Evolutionary conservation across 2,797 vertebrate species (phyloP).

Genomic region (Karalla daura): DNA sequence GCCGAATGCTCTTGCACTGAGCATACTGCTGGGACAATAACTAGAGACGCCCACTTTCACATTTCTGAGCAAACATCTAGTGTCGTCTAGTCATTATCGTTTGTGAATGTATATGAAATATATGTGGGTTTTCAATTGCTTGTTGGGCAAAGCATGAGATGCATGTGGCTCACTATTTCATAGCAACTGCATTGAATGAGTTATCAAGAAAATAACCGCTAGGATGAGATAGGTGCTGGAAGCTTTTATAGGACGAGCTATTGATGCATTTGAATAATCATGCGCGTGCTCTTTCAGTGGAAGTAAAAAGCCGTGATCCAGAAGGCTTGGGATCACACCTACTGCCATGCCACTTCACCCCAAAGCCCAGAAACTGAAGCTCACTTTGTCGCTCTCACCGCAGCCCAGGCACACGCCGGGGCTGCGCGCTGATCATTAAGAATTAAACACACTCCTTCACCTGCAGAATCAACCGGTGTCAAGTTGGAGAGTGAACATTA

Average conservation of each 20-base stretch:
- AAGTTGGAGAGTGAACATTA: slow-evolving; percentile 83
- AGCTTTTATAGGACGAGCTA: no score
- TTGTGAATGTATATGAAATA: no score
- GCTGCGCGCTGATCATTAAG: slow-evolving; percentile 72
- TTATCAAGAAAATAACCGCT: no score
- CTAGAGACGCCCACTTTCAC: no score
- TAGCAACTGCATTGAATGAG: no score
- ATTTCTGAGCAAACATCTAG: background rate
- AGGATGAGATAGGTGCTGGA: no score
- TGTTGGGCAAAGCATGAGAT: no score
- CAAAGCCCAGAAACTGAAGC: slow-evolving; percentile 28
- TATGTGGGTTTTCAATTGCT: no score
- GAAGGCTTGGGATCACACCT: slow-evolving; percentile 11
- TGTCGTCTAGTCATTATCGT: background rate
- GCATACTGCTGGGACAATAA: no score
- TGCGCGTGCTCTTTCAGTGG: no score
- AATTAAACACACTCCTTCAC: slow-evolving; percentile 77
- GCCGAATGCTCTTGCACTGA: background rate
- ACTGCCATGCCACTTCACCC: slow-evolving; percentile 15
- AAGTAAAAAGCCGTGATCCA: no score
- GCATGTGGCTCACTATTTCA: background rate
- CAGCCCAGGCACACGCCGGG: slow-evolving; percentile 44
- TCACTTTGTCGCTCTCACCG: slow-evolving; percentile 49
- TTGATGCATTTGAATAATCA: no score
- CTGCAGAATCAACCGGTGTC: slow-evolving; percentile 84